These are phyloP conservation scores for Ceratothoa steindachneri DNA, from an alignment of 2,888 invertebrate species.

Conservation along the genomic window DNA sequence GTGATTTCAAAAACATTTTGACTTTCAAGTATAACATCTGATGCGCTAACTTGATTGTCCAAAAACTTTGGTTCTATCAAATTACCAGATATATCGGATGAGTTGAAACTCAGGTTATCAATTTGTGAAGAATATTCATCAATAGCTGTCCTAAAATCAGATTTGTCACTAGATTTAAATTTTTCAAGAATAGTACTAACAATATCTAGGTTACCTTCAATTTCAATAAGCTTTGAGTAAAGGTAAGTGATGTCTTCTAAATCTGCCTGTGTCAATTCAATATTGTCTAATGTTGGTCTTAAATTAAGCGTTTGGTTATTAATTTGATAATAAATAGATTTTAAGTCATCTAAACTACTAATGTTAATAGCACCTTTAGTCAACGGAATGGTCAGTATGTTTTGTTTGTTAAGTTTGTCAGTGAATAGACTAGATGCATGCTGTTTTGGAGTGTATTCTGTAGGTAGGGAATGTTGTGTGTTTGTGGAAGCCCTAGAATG, in stretches of 20 bases:
- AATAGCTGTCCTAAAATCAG: too few species aligned
- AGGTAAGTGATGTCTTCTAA: background rate
- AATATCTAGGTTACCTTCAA: background rate
- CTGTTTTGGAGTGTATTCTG: background rate
- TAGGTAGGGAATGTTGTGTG: background rate
- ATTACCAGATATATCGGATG: too few species aligned
- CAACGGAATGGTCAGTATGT: too few species aligned
- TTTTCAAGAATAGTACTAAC: background rate
- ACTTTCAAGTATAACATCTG: too few species aligned
- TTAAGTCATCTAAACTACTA: background rate
- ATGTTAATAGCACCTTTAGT: background rate
- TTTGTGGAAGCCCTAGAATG: background rate
- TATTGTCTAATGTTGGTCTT: background rate
- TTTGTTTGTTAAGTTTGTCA: too few species aligned
- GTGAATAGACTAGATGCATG: too few species aligned
- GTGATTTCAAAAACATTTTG: too few species aligned
- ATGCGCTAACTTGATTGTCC: too few species aligned
- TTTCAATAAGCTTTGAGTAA: background rate
- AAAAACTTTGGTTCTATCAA: too few species aligned
- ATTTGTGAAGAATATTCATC: too few species aligned
- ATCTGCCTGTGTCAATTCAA: background rate
- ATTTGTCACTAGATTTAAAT: too few species aligned
- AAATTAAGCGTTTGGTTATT: background rate
- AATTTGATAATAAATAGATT: background rate
- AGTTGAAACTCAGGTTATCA: too few species aligned